Evolutionary conservation across 2,113 vertebrate species (phyloP), one percentile per base, ranked within the genome.

Genomic region (Crotalus helleri): DNA sequence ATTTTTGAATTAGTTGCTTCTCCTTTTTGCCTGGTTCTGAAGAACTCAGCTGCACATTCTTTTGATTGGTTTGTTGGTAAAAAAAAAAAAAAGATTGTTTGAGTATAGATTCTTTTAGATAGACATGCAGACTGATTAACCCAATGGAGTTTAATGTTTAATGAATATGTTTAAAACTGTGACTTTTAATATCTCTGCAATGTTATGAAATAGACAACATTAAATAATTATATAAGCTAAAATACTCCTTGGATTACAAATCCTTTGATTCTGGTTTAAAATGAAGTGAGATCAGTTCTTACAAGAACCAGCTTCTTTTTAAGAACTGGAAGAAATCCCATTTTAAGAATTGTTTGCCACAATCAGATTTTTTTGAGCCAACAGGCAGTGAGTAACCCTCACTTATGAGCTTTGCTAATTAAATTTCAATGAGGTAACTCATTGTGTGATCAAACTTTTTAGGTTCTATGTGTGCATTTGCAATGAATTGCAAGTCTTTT

Each of bases 131-230:
- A 17, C 74, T 44, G 17, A 39, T 19, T 4, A 33, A 19, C 33
- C 87, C 15, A 69, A 5, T 46, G 59, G 24, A 10, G 26, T 19
- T 69, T 53, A 90, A 46, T 58, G 2, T 26, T 29, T 69, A 90
- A 29, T 53, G 51, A 57, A 33, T 44, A 13, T 91, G 12, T 29
- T 85, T 85, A 26, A 23, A 53, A 85, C 15, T 87, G 81, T 1
- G 85, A 89, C 94, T 44, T 91, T 95, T 93, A 44, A 46, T 55
- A 93, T n/a, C 94, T 93, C 55, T 39, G 9, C 93, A 12, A 91
- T 95, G 93, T 94, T 90, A 93, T 92, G 44, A 92, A 58, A 90
- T n/a, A 0, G 0, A 51, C 93, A 74, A 33, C 81, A 51, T 86
- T 53, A 0, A 19, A 90, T 87, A 96, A 39, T 58, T 89, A 89